Evolutionary conservation across 2,113 vertebrate genomes (phyloP).

Genomic region (Mormoops blainvillei): DNA sequence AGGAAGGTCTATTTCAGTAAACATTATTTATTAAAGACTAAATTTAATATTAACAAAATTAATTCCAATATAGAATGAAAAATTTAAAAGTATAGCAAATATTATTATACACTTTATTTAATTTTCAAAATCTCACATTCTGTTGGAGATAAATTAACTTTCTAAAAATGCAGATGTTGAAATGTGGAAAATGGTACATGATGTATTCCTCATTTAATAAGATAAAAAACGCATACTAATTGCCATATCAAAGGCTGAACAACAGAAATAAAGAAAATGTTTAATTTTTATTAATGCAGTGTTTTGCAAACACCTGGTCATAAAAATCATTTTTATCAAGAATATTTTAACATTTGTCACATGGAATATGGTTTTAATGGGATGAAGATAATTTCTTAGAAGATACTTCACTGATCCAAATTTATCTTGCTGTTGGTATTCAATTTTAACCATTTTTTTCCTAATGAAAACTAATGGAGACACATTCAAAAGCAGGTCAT

Average conservation of each 20-base stretch:
- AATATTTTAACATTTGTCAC: neutral
- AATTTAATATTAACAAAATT: constrained; percentile 17
- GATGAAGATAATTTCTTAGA: constrained; percentile 5
- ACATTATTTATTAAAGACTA: constrained; percentile 10
- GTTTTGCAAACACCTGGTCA: neutral
- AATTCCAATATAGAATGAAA: constrained; percentile 13
- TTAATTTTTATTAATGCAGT: constrained; percentile 34
- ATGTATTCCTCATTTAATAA: neutral
- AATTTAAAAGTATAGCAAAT: constrained; percentile 40
- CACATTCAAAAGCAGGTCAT: neutral
- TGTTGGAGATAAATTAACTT: constrained; percentile 57
- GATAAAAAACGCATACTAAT: constrained; percentile 25
- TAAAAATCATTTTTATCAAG: neutral
- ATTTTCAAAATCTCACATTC: constrained; percentile 25
- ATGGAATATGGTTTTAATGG: neutral
- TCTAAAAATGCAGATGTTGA: constrained; percentile 39
- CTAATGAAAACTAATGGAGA: neutral
- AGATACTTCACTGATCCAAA: constrained; percentile 3
- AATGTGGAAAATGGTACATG: neutral
- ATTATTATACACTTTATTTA: neutral
- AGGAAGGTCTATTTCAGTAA: neutral
- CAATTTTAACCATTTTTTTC: neutral
- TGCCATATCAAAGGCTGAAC: constrained; percentile 17
- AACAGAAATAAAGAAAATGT: constrained; percentile 1
- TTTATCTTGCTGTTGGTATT: neutral